These are phyloP conservation scores for Tetraodon nigroviridis DNA, from an alignment of 2,113 vertebrate genomes.

Conservation along the genomic window DNA sequence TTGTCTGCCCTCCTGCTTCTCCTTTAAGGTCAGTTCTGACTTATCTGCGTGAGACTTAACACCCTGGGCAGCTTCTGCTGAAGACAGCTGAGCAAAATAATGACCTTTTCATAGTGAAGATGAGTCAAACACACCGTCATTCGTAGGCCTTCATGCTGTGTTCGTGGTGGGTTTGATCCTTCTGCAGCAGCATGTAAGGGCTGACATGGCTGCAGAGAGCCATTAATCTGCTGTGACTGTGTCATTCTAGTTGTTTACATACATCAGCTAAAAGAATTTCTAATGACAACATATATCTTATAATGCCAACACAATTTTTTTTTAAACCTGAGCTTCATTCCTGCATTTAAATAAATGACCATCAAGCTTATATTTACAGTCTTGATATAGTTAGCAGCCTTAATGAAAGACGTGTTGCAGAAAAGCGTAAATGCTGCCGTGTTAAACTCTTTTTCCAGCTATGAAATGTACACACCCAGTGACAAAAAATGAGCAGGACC, in stretches of 20 bases:
- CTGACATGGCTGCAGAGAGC: constrained; percentile 7
- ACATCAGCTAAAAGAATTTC: too few species aligned
- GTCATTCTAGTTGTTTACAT: too few species aligned
- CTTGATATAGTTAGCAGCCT: too few species aligned
- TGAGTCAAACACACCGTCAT: constrained; percentile 65
- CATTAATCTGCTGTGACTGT: too few species aligned
- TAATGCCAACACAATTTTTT: too few species aligned
- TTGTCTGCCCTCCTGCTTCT: constrained; percentile 39
- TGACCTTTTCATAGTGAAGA: constrained; percentile 71
- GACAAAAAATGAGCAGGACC: constrained; percentile 25
- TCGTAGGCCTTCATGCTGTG: constrained; percentile 41
- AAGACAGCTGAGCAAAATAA: constrained; percentile 66
- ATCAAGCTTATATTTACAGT: too few species aligned
- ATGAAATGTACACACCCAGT: background rate
- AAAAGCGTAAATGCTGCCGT: background rate
- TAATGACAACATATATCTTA: too few species aligned
- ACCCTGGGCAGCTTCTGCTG: constrained; percentile 60
- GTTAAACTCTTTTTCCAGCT: background rate
- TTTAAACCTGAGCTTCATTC: too few species aligned
- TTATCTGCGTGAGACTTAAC: constrained; percentile 59
- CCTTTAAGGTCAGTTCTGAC: constrained; percentile 69
- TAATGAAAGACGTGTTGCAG: too few species aligned
- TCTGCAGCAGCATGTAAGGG: constrained; percentile 39
- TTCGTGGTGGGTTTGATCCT: constrained; percentile 43
- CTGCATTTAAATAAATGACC: too few species aligned